These are phyloP conservation scores for Apodemus sylvaticus DNA, from an alignment of 2,113 vertebrate species.

Conservation along the genomic window DNA sequence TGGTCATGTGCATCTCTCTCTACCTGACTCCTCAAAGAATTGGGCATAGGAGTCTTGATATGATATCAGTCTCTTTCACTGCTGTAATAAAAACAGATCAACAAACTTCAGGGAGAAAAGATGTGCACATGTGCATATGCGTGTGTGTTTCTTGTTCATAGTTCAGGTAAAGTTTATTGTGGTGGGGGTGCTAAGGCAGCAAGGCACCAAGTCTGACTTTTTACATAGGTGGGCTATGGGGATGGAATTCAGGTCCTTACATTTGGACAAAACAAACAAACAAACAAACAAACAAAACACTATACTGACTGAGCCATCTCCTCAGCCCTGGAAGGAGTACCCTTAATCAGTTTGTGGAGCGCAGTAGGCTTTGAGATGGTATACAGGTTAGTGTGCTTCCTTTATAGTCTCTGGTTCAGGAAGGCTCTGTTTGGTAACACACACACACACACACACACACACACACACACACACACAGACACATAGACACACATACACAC, in stretches of 20 bases:
- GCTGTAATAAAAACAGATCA: too few species aligned
- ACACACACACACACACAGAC: background rate
- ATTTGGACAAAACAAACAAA: background rate
- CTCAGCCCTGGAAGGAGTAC: background rate
- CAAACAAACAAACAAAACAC: too few species aligned
- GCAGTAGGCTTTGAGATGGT: background rate
- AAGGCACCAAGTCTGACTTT: background rate
- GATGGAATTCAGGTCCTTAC: background rate
- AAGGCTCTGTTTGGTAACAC: background rate
- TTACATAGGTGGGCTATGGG: background rate
- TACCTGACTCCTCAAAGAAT: background rate
- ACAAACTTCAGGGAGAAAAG: background rate
- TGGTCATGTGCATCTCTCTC: background rate
- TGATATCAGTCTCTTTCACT: background rate
- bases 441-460: background rate
- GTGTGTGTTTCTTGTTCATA: background rate
- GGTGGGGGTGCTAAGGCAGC: background rate
- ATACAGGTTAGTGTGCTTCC: background rate
- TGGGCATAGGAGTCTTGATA: background rate
- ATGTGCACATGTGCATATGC: too few species aligned
- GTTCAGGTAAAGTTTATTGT: background rate
- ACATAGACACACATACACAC: background rate
- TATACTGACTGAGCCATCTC: background rate
- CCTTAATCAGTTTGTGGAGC: background rate
- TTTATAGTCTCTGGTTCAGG: background rate